Evolutionary conservation across 1,140 invertebrate genomes (phyloP), one percentile per base, ranked within the genome.

Genomic region (Solenopsis invicta): DNA sequence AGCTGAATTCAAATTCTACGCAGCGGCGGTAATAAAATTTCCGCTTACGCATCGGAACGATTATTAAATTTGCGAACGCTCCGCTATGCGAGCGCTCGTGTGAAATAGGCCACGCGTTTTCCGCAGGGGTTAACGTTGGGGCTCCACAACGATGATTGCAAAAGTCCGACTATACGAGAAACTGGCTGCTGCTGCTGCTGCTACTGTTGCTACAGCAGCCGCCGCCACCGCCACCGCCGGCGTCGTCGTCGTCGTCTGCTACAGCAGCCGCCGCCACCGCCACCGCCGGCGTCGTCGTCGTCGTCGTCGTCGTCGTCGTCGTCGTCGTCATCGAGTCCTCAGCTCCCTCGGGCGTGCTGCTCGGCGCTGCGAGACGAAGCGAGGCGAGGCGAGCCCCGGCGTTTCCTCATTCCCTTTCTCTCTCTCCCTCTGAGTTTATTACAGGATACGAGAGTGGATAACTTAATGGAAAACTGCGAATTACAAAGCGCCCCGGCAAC

Each of bases 401-500:
- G 34, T 56, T 81, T 6, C 66, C 45, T 29, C 77, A 3, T 12
- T 56, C 52, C 18, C 6, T 37, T 9, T 69, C 41, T 69, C 48
- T 16, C 12, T 54, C 45, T 13, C 18, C 21, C 37, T 13, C 48
- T 16, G 12, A 37, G 81, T 84, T 84, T 84, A 72, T 75, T 59
- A 50, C 81, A 62, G 71, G 71, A 84, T 41, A 41, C 29, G 29
- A 56, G 59, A 50, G 56, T 16, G 21, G 54, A 86, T 86, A 75
- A 89, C 85, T 86, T 82, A 78, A 89, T 69, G 76, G 84, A 88
- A 89, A 82, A 80, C 56, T 54, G 52, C 52, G 75, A 86, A 86
- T 89, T 86, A 88, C 81, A 80, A 88, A 81, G 81, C 24, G 71
- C 16, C 48, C 24, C 29, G 76, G 74, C 45, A 48, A 4, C 61